Percentiles rank a stretch among this genome's conserved stretches.
These are phyloP conservation scores for Chloebia gouldiae DNA, from an alignment of 2,113 vertebrate species.

Conservation along the genomic window DNA sequence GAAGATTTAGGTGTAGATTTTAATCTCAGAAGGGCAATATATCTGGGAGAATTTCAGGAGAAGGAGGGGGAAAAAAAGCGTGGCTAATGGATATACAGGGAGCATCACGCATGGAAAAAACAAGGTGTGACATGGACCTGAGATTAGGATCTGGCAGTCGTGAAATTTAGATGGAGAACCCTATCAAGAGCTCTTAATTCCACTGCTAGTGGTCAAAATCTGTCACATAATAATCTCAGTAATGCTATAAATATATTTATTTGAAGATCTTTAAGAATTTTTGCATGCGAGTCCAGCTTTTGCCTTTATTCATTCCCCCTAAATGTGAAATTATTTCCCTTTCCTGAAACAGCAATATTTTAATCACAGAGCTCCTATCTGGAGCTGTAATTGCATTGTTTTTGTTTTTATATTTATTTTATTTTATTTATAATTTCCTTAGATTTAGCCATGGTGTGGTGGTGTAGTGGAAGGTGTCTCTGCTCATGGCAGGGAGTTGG, in stretches of 20 bases:
- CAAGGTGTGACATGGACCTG: neutral
- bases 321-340: neutral
- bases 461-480: neutral
- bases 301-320: neutral
- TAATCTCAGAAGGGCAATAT: neutral
- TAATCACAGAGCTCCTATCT: accelerated
- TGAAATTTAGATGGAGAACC: neutral
- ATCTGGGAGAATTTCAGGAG: neutral
- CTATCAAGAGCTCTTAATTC: neutral
- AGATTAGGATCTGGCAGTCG: neutral
- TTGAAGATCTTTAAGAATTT: neutral
- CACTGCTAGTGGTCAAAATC: neutral
- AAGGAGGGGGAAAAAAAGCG: neutral
- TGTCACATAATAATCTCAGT: neutral
- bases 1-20: constrained; percentile 39
- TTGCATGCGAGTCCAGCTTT: neutral
- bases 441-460: neutral
- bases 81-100: neutral
- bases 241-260: neutral
- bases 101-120: neutral
- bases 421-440: neutral
- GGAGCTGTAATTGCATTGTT: neutral
- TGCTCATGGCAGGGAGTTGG: neutral
- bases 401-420: neutral
- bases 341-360: neutral